Base-by-base conservation (phyloP, 2,113 vertebrate species). In the Python bivittatus region DNA sequence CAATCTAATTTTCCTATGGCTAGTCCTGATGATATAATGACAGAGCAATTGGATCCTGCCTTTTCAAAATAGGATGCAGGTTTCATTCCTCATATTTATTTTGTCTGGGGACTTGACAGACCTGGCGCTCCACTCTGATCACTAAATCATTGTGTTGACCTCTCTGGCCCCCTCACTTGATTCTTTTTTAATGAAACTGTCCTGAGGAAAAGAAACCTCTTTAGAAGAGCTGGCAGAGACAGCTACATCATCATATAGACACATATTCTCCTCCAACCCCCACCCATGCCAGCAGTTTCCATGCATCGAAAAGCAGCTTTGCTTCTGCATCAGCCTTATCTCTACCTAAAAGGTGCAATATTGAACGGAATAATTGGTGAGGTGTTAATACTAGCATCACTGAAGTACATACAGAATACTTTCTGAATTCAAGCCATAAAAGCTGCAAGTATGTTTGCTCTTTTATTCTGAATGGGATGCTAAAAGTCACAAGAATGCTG, bases 111-210 rank as follows among this genome's bases (percentile, higher is more conserved):
- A 91, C 56, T 83, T 88, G 94, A 90, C 88, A 91, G 88, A 52
- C 89, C 27, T 94, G 93, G 92, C 88, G 94, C 92, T 61, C 64
- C 9, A 84, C 90, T 93, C 89, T 90, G 93, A 91, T 91, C 94
- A 86, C 58, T 90, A 91, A 93, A 95, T 93, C 90, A 90, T 90
- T 86, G n/a, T 22, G 56, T 72, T 84, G 90, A 90, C 93, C 93
- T 83, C 29, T 42, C 88, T 38, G 83, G 64, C 33, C 90, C 33
- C 58, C 92, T 93, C 88, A 88, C 91, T 91, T 92, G 90, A 95
- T 92, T 93, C 90, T 89, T 94, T 95, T 90, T 89, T 94, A 93
- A 94, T 92, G 92, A 94, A 92, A 92, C 52, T 95, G 90, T 93
- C 64, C 88, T 91, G 61, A 88, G 29, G 83, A 79, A 93, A 83